phyloP scores from a whole-genome alignment of 2,797 vertebrate genomes.

The Avahi laniger region DNA sequence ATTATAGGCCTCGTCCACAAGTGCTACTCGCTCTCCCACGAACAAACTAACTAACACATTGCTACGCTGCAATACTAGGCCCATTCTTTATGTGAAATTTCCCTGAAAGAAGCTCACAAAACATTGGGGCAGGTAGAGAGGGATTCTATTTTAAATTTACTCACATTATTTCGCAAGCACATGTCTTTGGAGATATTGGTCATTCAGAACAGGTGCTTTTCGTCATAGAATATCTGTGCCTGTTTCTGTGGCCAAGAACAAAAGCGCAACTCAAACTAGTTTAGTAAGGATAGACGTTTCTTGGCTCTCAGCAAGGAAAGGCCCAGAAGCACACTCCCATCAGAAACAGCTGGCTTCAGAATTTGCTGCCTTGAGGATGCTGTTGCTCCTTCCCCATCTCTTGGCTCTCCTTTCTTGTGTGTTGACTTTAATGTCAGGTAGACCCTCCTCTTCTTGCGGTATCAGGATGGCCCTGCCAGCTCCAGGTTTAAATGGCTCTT shows the following conservation, averaged over 20 bases:
- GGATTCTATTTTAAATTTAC: background rate
- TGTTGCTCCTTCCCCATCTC: background rate
- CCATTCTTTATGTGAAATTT: background rate
- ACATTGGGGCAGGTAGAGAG: background rate
- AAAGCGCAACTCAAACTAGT: background rate
- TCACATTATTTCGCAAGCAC: background rate
- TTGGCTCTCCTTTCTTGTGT: background rate
- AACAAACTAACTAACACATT: background rate
- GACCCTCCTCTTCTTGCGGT: background rate
- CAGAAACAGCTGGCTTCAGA: background rate
- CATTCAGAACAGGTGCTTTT: background rate
- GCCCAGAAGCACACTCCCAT: background rate
- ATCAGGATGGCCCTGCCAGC: background rate
- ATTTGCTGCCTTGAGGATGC: background rate
- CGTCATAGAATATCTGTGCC: background rate
- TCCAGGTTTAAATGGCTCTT: background rate
- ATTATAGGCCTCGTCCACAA: background rate
- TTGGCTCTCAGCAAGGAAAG: background rate
- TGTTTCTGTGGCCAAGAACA: background rate
- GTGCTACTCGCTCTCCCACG: rapidly evolving
- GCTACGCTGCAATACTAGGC: background rate
- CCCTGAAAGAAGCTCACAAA: background rate
- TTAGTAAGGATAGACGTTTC: background rate
- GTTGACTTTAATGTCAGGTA: background rate
- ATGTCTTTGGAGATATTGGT: background rate